phyloP scores from a whole-genome alignment of 2,113 vertebrate genomes.

The Gymnorhina tibicen region DNA sequence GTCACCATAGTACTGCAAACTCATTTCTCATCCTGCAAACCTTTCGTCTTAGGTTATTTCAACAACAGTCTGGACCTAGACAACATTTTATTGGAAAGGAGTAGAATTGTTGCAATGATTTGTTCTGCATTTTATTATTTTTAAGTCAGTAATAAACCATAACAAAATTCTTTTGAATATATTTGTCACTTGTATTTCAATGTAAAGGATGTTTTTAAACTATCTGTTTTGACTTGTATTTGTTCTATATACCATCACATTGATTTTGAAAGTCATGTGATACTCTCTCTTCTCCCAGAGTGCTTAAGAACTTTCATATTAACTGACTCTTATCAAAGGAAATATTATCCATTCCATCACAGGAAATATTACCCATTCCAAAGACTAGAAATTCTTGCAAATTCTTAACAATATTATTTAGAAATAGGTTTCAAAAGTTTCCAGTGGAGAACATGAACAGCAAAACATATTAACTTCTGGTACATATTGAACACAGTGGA shows the following conservation, averaged over 20 bases:
- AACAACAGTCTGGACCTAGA: not conserved
- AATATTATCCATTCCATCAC: not conserved
- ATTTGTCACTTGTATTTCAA: not conserved
- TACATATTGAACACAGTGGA: not conserved
- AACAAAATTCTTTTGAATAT: not conserved
- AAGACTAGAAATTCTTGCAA: not conserved
- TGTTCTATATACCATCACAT: not conserved
- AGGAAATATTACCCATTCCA: not conserved
- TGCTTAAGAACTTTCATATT: not conserved
- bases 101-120: not conserved
- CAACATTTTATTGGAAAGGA: not conserved
- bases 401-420: not conserved
- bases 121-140: slow-evolving; percentile 18
- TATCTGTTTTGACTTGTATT: not conserved
- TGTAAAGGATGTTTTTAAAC: not conserved
- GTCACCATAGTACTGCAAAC: not conserved
- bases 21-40: not conserved
- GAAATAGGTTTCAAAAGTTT: not conserved
- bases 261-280: not conserved
- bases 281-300: not conserved
- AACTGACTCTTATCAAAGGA: not conserved
- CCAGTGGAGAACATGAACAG: not conserved
- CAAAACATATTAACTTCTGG: not conserved
- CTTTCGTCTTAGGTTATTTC: not conserved
- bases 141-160: not conserved